These are phyloP conservation scores for Hippocampus zosterae DNA, from an alignment of 2,113 vertebrate genomes.

Conservation along the genomic window DNA sequence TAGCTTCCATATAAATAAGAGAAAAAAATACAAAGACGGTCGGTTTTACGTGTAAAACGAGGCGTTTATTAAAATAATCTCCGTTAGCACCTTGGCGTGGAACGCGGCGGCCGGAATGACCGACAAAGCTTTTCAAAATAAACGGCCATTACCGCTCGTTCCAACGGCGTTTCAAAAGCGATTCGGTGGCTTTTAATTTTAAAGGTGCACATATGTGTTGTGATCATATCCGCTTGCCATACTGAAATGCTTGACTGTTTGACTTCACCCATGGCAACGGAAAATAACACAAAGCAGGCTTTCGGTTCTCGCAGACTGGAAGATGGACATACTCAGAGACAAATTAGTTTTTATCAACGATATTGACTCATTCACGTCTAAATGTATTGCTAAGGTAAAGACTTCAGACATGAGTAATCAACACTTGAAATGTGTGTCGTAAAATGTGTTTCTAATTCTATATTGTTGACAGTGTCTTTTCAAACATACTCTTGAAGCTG, in stretches of 20 bases:
- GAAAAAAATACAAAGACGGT: too few relatives aligned
- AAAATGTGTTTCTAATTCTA: not conserved
- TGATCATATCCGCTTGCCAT: too few relatives aligned
- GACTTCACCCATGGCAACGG: slow-evolving; percentile 40
- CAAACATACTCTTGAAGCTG: not conserved
- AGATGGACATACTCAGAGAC: slow-evolving; percentile 3
- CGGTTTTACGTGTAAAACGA: too few relatives aligned
- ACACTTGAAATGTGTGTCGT: not conserved
- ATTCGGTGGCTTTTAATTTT: too few relatives aligned
- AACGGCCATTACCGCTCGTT: too few relatives aligned
- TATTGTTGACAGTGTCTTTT: not conserved
- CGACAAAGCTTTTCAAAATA: too few relatives aligned
- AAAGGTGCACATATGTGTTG: too few relatives aligned
- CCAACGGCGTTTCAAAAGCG: too few relatives aligned
- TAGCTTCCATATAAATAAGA: too few relatives aligned
- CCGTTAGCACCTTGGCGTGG: too few relatives aligned
- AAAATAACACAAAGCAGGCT: not conserved
- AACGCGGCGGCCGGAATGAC: too few relatives aligned
- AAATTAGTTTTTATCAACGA: slow-evolving; percentile 80
- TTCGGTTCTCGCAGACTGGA: slow-evolving; percentile 11
- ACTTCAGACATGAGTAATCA: not conserved
- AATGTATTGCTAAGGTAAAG: slow-evolving; percentile 77
- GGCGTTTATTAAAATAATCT: too few relatives aligned
- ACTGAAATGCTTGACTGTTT: not conserved
- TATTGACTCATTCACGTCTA: slow-evolving; percentile 75